A percentile compares a stretch with the other conserved stretches of the same genome.
Evolutionary conservation across 2,888 invertebrate species (phyloP).

Genomic region (Lycia hirtaria): DNA sequence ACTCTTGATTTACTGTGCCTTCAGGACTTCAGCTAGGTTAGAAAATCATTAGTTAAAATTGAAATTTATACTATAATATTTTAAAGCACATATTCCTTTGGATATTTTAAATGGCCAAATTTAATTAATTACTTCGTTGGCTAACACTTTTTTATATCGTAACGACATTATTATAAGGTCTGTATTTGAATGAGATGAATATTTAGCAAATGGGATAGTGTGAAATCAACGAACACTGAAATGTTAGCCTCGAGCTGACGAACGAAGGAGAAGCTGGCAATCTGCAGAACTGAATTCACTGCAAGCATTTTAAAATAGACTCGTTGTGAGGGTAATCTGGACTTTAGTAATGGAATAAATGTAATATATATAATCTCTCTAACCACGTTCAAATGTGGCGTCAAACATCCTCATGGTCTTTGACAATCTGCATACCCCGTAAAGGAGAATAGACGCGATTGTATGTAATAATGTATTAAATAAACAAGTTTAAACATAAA

Average conservation of each 20-base stretch:
- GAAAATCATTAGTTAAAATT: not conserved
- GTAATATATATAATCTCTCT: too few species aligned
- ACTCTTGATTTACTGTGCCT: slow-evolving; percentile 35
- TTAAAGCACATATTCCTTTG: not conserved
- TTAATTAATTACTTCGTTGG: slow-evolving; percentile 1
- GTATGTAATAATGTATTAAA: too few species aligned
- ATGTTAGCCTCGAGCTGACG: slow-evolving; percentile 64
- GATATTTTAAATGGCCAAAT: not conserved
- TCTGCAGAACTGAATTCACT: not conserved
- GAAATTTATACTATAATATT: not conserved
- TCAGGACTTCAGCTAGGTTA: slow-evolving; percentile 42
- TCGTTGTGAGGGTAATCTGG: too few species aligned
- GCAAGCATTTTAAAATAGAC: too few species aligned
- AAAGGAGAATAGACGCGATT: too few species aligned
- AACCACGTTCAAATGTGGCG: too few species aligned
- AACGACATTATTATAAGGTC: not conserved
- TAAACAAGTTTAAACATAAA: too few species aligned
- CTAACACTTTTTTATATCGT: slow-evolving; percentile 7
- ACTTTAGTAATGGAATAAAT: too few species aligned
- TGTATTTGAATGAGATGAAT: slow-evolving; percentile 40
- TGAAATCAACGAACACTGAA: slow-evolving; percentile 63
- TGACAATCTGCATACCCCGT: too few species aligned
- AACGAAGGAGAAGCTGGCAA: slow-evolving; percentile 29
- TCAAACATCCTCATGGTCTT: too few species aligned
- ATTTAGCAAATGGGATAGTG: slow-evolving; percentile 50